Conservation (phyloP, 2,888 invertebrate species). For the Melinaea menophilus region DNA sequence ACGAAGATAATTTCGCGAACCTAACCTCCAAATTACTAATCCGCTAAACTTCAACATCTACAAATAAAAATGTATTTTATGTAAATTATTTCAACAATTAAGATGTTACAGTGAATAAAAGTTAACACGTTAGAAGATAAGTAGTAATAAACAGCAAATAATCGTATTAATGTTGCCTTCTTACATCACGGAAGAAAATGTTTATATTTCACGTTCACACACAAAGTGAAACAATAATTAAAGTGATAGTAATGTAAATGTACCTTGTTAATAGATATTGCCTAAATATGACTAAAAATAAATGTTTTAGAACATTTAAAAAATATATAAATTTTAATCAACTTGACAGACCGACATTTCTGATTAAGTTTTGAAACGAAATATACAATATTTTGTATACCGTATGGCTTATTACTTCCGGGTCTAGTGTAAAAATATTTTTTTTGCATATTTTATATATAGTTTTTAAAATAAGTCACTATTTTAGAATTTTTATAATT, state of each 20-base stretch:
- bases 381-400: background rate
- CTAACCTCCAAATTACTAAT: conserved; percentile 73
- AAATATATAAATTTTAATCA: conserved; percentile 36
- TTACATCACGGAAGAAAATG: conserved; percentile 57
- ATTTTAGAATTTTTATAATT: no score
- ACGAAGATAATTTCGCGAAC: conserved; percentile 55
- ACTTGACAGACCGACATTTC: conserved; percentile 21
- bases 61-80: conserved; percentile 30
- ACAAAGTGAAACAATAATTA: conserved; percentile 30
- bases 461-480: no score
- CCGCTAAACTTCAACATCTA: conserved; percentile 75
- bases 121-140: background rate
- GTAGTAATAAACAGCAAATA: conserved; percentile 24
- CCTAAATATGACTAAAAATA: conserved; percentile 22
- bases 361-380: background rate
- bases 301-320: conserved; percentile 46
- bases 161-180: conserved; percentile 44
- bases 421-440: no score
- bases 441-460: no score
- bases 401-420: background rate
- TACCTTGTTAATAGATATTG: conserved; percentile 23
- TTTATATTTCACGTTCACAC: conserved; percentile 13
- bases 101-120: conserved; percentile 7
- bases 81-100: background rate
- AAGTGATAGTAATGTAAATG: background rate